phyloP scores from a whole-genome alignment of 2,888 invertebrate genomes.

The Sialis lutaria region DNA sequence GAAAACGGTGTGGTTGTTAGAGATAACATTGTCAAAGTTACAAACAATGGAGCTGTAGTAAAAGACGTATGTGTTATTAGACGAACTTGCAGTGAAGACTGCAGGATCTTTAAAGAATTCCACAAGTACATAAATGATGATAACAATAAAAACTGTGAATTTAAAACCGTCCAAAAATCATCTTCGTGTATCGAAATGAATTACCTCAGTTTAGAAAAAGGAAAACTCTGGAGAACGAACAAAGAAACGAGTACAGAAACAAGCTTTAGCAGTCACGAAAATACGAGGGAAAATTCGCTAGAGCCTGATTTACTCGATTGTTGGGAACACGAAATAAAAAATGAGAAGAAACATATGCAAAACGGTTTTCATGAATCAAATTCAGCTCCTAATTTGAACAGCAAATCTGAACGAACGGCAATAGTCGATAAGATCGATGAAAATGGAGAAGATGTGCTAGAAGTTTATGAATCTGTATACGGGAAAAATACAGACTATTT shows the following conservation, averaged over 20 bases:
- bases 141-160: neutral
- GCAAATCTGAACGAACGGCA: constrained; percentile 1
- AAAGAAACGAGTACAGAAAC: neutral
- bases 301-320: constrained; percentile 29
- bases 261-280: neutral
- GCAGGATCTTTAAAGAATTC: neutral
- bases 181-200: constrained; percentile 3
- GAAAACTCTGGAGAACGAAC: constrained; percentile 2
- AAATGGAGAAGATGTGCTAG: constrained; percentile 17
- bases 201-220: constrained; percentile 5
- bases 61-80: constrained; percentile 1
- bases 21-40: neutral
- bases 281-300: constrained; percentile 16
- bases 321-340: constrained; percentile 22
- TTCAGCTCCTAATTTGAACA: neutral
- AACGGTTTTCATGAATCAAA: neutral
- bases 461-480: constrained; percentile 24
- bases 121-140: neutral
- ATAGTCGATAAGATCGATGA: constrained; percentile 7
- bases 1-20: neutral
- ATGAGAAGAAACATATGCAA: neutral
- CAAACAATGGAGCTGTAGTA: constrained; percentile 1
- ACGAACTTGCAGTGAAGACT: constrained; percentile 1
- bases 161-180: constrained; percentile 1
- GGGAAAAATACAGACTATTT: constrained; percentile 23